These are phyloP conservation scores for Cygnus atratus DNA, from an alignment of 2,113 vertebrate genomes.

Conservation along the genomic window DNA sequence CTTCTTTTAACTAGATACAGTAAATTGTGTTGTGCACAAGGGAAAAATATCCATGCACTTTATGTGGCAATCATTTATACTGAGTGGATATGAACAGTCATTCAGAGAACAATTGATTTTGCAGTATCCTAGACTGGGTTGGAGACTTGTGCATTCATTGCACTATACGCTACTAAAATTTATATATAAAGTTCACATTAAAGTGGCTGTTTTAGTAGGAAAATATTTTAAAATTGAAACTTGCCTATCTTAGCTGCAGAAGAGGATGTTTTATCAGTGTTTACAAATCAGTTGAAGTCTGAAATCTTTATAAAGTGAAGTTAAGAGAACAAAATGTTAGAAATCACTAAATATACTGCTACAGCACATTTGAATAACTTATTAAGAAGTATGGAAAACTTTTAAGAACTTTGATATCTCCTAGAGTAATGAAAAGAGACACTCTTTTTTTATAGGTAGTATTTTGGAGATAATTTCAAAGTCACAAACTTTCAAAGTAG, in stretches of 20 bases:
- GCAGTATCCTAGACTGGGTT: constrained; percentile 27
- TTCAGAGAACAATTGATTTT: constrained; percentile 77
- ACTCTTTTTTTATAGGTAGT: not conserved
- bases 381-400: not conserved
- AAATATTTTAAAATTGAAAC: not conserved
- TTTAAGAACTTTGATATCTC: not conserved
- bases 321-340: not conserved
- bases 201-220: constrained; percentile 19
- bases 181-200: constrained; percentile 48
- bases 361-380: not conserved
- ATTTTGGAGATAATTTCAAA: not conserved
- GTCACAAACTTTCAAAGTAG: not conserved
- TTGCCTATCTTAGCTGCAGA: not conserved
- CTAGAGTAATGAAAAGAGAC: not conserved
- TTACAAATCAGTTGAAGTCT: not conserved
- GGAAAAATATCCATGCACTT: constrained; percentile 71
- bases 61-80: constrained; percentile 82
- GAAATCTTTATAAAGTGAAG: not conserved
- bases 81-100: constrained; percentile 61
- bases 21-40: constrained; percentile 45
- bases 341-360: not conserved
- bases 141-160: constrained; percentile 40
- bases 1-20: constrained; percentile 41
- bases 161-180: constrained; percentile 23
- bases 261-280: not conserved